Evolutionary conservation across 2,797 vertebrate species (phyloP).

Genomic region (Galaxias olidus): DNA sequence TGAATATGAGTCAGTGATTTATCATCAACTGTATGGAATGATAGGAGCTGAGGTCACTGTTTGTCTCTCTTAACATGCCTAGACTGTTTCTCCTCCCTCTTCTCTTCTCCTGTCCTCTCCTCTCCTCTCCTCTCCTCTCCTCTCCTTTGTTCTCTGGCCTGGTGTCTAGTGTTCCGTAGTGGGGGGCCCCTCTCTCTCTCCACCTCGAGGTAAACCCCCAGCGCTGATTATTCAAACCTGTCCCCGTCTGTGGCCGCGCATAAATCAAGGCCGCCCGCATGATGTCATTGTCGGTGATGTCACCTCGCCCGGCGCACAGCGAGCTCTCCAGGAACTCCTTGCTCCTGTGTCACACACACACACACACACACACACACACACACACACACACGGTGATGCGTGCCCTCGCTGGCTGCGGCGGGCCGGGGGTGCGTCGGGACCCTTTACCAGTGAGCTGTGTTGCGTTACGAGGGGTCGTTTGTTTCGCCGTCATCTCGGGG

Average conservation of each 20-base stretch:
- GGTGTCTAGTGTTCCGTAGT: slow-evolving; percentile 63
- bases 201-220: slow-evolving; percentile 37
- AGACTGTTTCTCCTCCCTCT: slow-evolving; percentile 1
- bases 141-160: slow-evolving; percentile 73
- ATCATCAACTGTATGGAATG: no score
- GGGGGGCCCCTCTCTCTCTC: background rate
- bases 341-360: slow-evolving; percentile 3
- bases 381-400: background rate
- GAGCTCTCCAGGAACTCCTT: slow-evolving; percentile 18
- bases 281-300: slow-evolving; percentile 69
- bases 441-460: no score
- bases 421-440: no score
- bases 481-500: no score
- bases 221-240: slow-evolving; percentile 62
- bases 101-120: slow-evolving; percentile 11
- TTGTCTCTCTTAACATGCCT: background rate
- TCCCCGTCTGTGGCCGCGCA: slow-evolving; percentile 48
- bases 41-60: no score
- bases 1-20: no score
- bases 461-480: no score
- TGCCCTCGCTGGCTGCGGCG: no score
- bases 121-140: slow-evolving; percentile 28
- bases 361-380: slow-evolving; percentile 20
- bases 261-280: slow-evolving; percentile 67
- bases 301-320: slow-evolving; percentile 33